Evolutionary conservation across 2,797 vertebrate species (phyloP), one percentile per base, ranked within the genome.

Genomic region (Liasis olivaceus): DNA sequence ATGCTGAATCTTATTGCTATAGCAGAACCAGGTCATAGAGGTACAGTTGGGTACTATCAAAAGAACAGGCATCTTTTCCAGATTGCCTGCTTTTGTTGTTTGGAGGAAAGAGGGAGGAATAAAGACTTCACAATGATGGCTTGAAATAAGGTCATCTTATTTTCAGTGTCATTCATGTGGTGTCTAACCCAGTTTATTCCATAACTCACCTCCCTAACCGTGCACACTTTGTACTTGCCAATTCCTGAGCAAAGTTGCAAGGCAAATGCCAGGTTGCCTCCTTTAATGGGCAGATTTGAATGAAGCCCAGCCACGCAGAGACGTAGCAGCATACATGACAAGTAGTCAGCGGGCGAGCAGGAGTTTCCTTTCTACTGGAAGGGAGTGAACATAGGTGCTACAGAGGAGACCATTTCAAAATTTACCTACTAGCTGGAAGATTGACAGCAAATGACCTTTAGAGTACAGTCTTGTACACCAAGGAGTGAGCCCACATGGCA

Each of bases 221-320:
- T 47, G 31, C 14, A 42, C 42, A 58, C 36, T 14, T 51, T 87
- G 31, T 77, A 77, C 58, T 81, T 66, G 17, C 47, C 24, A 42
- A 8, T 88, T 90, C 47, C 58, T 62, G 59, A 88, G 64, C 22
- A 89, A 85, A 85, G 60, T 89, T 89, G 6, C 54, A 64, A 85
- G n/a, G 36, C 15, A 36, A 17, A 22, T 47, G 62, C 59, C 7
- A 84, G 24, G 59, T 56, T 63, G 22, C 31, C 22, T 90, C 63
- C 92, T 15, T 26, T 90, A 90, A 90, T 58, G 66, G 88, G 60
- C 24, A 81, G 66, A 42, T 88, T 84, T 59, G 81, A 90, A 87
- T 47, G 22, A 54, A 88, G 15, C 20, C 69, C 85, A 81, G 92
- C 28, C 56, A 90, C 31, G 56, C 51, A 4, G 72, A 77, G 8